Evolutionary conservation across 2,113 vertebrate species (phyloP).

Genomic region (zebrafish (Danio rerio)): GRCz12tu NC_133182.1:71789501-71790000

Average conservation of each 20-base stretch:
- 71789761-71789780: constrained; percentile 48
- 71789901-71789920: no score
- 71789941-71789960: no score
- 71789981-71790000: no score
- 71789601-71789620: constrained; percentile 23
- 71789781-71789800: not conserved
- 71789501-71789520: constrained; percentile 5
- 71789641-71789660: constrained; percentile 8
- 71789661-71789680: constrained; percentile 10
- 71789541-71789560: constrained; percentile 23
- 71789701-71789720: constrained; percentile 51
- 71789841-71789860: no score
- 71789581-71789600: constrained; percentile 44
- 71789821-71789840: not conserved
- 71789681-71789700: constrained; percentile 39
- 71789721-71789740: constrained; percentile 33
- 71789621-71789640: not conserved
- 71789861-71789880: not conserved
- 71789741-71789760: constrained; percentile 30
- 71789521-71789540: not conserved
- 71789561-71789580: constrained; percentile 28
- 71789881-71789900: no score
- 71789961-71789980: no score
- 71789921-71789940: no score
- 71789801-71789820: not conserved